phyloP scores from a whole-genome alignment of 1,140 invertebrate species.

The Cecropterus lyciades region DNA sequence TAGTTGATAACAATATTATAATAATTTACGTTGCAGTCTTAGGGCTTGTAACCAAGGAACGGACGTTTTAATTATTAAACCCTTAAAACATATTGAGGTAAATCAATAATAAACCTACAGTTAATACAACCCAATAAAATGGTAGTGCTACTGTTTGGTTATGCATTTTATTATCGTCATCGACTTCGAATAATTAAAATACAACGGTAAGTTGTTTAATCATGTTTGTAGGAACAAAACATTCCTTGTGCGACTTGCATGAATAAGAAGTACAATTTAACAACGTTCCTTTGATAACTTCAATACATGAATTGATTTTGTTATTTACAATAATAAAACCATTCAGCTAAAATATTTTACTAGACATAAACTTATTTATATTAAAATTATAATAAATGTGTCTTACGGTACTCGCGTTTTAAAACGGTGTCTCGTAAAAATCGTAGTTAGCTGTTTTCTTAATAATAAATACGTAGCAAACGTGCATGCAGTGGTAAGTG shows the following conservation, averaged over 20 bases:
- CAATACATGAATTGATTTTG: no score
- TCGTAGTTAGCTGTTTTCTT: no score
- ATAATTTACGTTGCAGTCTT: slow-evolving; percentile 37
- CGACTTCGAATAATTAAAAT: slow-evolving; percentile 60
- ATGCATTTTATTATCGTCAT: slow-evolving; percentile 45
- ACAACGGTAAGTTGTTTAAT: slow-evolving; percentile 54
- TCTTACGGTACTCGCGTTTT: no score
- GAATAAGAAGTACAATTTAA: no score
- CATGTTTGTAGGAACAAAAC: not conserved
- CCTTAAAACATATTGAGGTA: not conserved
- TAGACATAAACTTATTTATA: no score
- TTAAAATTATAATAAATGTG: no score
- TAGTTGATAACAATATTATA: slow-evolving; percentile 41
- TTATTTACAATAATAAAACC: no score
- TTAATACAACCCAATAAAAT: slow-evolving; percentile 36
- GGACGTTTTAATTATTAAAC: slow-evolving; percentile 34
- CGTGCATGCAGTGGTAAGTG: no score
- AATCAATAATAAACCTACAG: not conserved
- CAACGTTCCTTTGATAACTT: no score
- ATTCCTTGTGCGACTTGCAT: not conserved
- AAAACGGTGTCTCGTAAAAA: no score
- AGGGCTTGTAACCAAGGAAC: slow-evolving; percentile 19
- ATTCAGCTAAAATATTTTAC: no score
- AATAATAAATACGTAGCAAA: no score
- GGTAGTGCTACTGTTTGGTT: slow-evolving; percentile 58